Base-by-base conservation (phyloP, 2,888 invertebrate species). In the Dicyrtomina minuta region DNA sequence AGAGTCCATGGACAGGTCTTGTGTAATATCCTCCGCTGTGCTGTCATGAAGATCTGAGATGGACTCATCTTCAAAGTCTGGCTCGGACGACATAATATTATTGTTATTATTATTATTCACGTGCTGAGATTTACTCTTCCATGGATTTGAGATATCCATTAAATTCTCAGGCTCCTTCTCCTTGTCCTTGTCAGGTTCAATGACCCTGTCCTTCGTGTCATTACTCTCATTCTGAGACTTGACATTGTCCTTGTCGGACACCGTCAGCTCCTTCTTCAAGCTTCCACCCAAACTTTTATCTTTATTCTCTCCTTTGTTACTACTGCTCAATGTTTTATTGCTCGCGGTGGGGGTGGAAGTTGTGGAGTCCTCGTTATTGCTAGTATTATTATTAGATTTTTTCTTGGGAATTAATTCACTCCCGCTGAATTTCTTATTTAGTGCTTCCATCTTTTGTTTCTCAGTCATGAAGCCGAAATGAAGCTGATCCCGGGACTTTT, bases 21-120 rank as follows among this genome's bases (percentile, higher is more conserved):
- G 55, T 13, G 68, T 68, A 6, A 61, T 43, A 55, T 68, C 68
- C 41, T 68, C 68, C 5, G 61, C 53, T 17, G 61, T 68, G 20
- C 68, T 61, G n/a, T 61, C 68, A 24, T 41, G 27, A 15, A 68
- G 49, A 39, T 68, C 68, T 13, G 68, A 60, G 41, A 68, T 68
- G 2, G 68, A 68, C n/a, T 66, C 66, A 17, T 68, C 68, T 4
- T 68, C 61, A 43, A 68, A 43, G 10, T 68, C 61, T 8, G 55
- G 68, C n/a, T 67, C 67, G 20, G 22, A 17, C 4, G 49, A 44
- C n/a, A n/a, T n/a, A n/a, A n/a, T n/a, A n/a, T n/a, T n/a, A n/a
- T n/a, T n/a, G n/a, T n/a, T n/a, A n/a, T n/a, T n/a, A n/a, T n/a
- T n/a, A n/a, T n/a, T n/a, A n/a, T n/a, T n/a, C n/a, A n/a, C n/a